Base-by-base conservation (phyloP, 1,140 invertebrate species). In the Drosophila teissieri region DNA sequence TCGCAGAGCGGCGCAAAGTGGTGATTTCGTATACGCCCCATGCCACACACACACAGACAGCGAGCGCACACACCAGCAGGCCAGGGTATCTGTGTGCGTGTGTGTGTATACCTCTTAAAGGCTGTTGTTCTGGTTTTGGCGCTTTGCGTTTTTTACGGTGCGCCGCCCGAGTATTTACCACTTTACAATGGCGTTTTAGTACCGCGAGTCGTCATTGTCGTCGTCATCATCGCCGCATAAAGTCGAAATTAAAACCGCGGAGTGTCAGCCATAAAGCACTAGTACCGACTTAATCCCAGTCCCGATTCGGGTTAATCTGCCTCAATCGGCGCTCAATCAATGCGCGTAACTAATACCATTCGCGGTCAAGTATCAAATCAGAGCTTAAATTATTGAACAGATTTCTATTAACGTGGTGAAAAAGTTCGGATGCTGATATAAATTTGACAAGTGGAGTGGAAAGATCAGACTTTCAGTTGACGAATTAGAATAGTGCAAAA, bases 161-260 rank as follows among this genome's bases (percentile, higher is more conserved):
- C 84, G 80, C 85, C 84, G 85, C 85, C 84, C 80, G 85, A 89
- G 85, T 89, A 89, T 89, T 89, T 89, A 89, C 84, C 84, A 89
- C 84, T 89, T 89, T 89, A 89, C 84, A 89, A 89, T 89, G 84
- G 84, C 84, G 84, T 89, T 89, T 89, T 90, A 89, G 85, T 89
- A 84, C 84, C 85, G 69, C 73, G 84, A 89, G 84, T 89, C 84
- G 84, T 89, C 84, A 89, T 89, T 89, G 84, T 89, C 84, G 84
- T 84, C 85, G 84, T 89, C 85, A 89, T 89, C 84, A 89, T 89
- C 84, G 84, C 69, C 84, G 84, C 84, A 89, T 89, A 89, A 89
- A 89, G 84, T 89, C 84, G 85, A 90, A 90, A 89, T 89, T 89
- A 90, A 89, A 89, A 80, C 62, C 78, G 80, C 84, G 84, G 85